phyloP scores from a whole-genome alignment of 2,888 invertebrate genomes.

The Ferdinandea cuprea region DNA sequence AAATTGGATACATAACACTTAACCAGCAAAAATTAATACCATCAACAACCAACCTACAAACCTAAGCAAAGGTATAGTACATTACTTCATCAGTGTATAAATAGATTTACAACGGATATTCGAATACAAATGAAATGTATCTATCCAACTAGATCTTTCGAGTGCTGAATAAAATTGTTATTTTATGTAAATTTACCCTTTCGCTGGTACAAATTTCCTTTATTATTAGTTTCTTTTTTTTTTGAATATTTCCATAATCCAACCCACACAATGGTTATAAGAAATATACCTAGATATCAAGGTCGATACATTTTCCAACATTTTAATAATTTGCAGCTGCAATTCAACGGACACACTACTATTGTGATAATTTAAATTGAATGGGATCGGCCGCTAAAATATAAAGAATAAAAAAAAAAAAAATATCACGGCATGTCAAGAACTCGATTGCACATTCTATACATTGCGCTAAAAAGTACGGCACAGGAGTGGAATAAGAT shows the following conservation, averaged over 20 bases:
- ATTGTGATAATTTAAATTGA: slow-evolving; percentile 23
- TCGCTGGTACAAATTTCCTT: slow-evolving; percentile 5
- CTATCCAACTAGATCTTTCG: neutral
- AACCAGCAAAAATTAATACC: no score
- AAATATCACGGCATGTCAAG: neutral
- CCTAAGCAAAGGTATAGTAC: no score
- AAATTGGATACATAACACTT: no score
- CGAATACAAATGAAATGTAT: neutral
- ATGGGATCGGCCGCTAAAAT: slow-evolving; percentile 25
- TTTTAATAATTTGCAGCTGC: slow-evolving; percentile 38
- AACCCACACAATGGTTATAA: slow-evolving; percentile 17
- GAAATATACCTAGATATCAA: slow-evolving; percentile 15
- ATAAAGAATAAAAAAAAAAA: neutral
- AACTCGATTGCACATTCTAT: slow-evolving; percentile 28
- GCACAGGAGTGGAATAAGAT: slow-evolving; percentile 7
- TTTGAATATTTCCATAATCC: neutral
- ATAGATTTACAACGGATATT: neutral
- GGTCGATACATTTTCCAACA: slow-evolving; percentile 24
- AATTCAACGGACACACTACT: neutral
- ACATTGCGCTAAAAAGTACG: no score
- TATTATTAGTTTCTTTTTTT: neutral
- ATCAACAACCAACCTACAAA: no score
- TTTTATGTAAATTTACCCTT: slow-evolving; percentile 23
- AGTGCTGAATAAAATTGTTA: slow-evolving; percentile 9
- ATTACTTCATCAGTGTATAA: neutral